Evolutionary conservation across 2,888 invertebrate species (phyloP), one percentile per base, ranked within the genome.

Genomic region (Platerodrilus igneus): DNA sequence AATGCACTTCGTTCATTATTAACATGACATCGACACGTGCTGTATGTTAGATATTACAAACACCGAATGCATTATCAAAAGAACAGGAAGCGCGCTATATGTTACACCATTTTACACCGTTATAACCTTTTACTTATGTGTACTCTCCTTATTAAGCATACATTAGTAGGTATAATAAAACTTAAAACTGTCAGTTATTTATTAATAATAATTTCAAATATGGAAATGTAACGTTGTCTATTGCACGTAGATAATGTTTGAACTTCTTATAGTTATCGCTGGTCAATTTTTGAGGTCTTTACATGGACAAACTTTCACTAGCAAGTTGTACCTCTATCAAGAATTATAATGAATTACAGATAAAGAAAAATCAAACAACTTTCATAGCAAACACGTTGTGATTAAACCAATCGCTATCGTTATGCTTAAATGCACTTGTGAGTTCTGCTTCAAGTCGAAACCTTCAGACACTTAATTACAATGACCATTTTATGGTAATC

Each of bases 321-420:
- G 28, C 19, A n/a, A n/a, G 21, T 37, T 43, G 30, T 38, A 39
- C 32, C 19, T 36, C 33, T 37, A 28, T 28, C 20, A n/a, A 15
- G 31, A 27, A 27, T 43, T 43, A 44, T 44, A n/a, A n/a, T n/a
- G 39, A 44, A 44, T 44, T 44, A 36, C 20, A 28, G 26, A 36
- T 44, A 44, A 39, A 37, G 27, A 30, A 43, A 39, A 32, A 38
- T 33, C 25, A 39, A 43, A 22, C 38, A 43, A 43, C 43, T 43
- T 43, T 43, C 43, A 38, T 43, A n/a, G n/a, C n/a, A n/a, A n/a
- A n/a, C 35, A 27, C 26, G 22, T 38, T 32, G 28, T 16, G 33
- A 42, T 37, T 38, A 22, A 33, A 26, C 33, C n/a, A n/a, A n/a
- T n/a, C n/a, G n/a, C n/a, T n/a, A n/a, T n/a, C n/a, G n/a, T n/a